Conservation (phyloP, 1,140 invertebrate genomes). For the Drosophila yakuba region DNA sequence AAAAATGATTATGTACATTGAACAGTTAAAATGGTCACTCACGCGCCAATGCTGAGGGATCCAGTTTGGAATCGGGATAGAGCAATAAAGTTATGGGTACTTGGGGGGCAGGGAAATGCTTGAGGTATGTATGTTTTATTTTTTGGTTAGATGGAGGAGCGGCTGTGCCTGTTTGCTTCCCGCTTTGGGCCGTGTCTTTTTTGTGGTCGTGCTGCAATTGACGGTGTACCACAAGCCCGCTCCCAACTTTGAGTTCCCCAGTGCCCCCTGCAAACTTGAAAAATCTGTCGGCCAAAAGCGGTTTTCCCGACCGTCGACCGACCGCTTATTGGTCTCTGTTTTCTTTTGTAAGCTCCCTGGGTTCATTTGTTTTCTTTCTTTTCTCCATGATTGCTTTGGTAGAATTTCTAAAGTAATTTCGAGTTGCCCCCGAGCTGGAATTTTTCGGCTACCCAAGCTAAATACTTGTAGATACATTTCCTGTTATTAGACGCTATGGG, state of each 20-base stretch:
- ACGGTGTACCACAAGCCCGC: conserved; percentile 29
- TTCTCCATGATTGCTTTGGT: conserved; percentile 29
- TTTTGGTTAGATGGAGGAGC: conserved; percentile 56
- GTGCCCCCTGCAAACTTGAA: conserved; percentile 53
- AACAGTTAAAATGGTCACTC: conserved; percentile 72
- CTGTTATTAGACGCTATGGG: conserved; percentile 50
- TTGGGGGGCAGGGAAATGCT: conserved; percentile 25
- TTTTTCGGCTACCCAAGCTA: conserved; percentile 35
- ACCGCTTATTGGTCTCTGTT: conserved; percentile 39
- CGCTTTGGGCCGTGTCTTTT: conserved; percentile 50
- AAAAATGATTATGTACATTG: conserved; percentile 76
- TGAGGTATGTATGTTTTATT: conserved; percentile 47
- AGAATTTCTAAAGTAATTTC: conserved; percentile 77
- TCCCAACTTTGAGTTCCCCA: conserved; percentile 15
- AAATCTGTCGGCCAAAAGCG: conserved; percentile 65
- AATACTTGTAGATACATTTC: conserved; percentile 55
- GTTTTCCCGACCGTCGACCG: conserved; percentile 43
- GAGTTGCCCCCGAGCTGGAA: conserved; percentile 55
- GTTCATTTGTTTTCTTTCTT: conserved; percentile 53
- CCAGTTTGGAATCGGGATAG: conserved; percentile 5
- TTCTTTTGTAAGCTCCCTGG: conserved; percentile 54
- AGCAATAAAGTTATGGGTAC: background rate
- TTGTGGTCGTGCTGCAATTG: conserved; percentile 72
- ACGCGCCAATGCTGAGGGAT: conserved; percentile 51
- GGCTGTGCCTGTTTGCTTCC: conserved; percentile 66